Percentiles rank a stretch among this genome's conserved stretches.
phyloP scores from a whole-genome alignment of 2,797 vertebrate species.

The Dicrostonyx torquatus region DNA sequence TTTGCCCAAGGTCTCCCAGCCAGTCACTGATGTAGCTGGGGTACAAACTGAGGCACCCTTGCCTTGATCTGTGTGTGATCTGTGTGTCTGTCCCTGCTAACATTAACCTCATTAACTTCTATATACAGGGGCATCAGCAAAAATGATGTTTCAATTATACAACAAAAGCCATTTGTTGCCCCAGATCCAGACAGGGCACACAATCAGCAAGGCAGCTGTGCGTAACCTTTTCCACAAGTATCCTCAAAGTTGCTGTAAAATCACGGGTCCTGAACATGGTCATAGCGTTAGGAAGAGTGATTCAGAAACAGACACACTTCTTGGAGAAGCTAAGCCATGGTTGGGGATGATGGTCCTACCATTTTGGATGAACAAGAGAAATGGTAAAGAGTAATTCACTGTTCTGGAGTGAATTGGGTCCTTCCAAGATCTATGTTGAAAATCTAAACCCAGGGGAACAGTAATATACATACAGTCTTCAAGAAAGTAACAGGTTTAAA shows the following conservation, averaged over 20 bases:
- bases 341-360: neutral
- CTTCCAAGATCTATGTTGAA: neutral
- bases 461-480: neutral
- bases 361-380: constrained; percentile 1
- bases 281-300: neutral
- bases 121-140: neutral
- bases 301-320: neutral
- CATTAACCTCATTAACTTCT: neutral
- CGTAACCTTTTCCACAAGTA: neutral
- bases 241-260: neutral
- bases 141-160: neutral
- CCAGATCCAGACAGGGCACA: neutral
- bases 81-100: neutral
- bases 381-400: neutral
- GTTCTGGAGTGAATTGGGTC: neutral
- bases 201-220: neutral
- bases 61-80: too few relatives aligned
- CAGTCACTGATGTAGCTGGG: neutral
- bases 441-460: neutral
- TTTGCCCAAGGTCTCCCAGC: neutral
- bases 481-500: constrained; percentile 4
- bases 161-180: neutral
- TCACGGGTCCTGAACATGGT: neutral
- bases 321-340: neutral
- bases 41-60: neutral